phyloP scores from a whole-genome alignment of 1,140 invertebrate genomes.

The Drosophila ohnishii region DNA sequence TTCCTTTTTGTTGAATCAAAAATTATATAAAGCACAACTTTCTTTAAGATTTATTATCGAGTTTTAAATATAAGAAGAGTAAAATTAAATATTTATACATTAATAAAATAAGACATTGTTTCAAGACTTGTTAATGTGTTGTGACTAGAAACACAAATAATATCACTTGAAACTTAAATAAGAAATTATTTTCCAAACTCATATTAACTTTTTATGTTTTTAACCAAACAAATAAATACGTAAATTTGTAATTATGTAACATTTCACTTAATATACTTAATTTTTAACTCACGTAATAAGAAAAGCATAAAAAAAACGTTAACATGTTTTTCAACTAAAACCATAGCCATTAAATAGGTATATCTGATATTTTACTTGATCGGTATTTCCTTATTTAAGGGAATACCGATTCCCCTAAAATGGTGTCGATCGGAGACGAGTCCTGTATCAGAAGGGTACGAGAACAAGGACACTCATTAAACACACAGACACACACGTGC shows the following conservation, averaged over 20 bases:
- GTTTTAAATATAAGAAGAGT: neutral
- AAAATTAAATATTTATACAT: neutral
- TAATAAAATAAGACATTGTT: neutral
- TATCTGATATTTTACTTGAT: too few relatives aligned
- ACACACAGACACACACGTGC: constrained; percentile 46
- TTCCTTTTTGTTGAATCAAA: neutral
- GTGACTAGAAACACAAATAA: too few relatives aligned
- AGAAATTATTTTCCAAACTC: too few relatives aligned
- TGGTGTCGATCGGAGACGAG: constrained; percentile 1
- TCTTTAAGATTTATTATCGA: neutral
- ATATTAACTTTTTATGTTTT: too few relatives aligned
- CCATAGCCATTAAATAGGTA: neutral
- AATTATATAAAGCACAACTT: neutral
- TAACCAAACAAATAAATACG: too few relatives aligned
- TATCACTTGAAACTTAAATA: too few relatives aligned
- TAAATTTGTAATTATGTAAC: too few relatives aligned
- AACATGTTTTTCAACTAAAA: neutral
- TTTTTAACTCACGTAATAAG: too few relatives aligned
- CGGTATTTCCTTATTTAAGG: too few relatives aligned
- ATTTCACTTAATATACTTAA: too few relatives aligned
- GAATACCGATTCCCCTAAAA: too few relatives aligned
- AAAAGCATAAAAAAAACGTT: neutral
- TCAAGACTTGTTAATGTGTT: too few relatives aligned
- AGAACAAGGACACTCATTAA: constrained; percentile 64
- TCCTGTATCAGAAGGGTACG: constrained; percentile 30